These are phyloP conservation scores for Antechinus flavipes DNA, from an alignment of 2,113 vertebrate species.

Conservation along the genomic window DNA sequence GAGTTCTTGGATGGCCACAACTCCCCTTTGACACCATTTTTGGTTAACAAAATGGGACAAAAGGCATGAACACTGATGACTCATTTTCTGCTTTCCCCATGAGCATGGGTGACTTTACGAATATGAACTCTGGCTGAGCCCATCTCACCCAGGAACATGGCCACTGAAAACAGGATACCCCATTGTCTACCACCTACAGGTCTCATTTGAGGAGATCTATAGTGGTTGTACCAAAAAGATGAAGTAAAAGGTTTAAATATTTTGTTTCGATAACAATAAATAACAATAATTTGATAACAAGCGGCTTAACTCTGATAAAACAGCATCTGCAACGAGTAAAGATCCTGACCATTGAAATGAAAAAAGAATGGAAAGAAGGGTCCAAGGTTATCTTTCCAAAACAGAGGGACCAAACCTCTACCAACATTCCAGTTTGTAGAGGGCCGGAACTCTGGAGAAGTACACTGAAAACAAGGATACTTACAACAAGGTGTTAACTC, in stretches of 20 bases:
- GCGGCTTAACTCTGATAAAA: slow-evolving; percentile 89
- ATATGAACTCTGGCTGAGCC: slow-evolving; percentile 82
- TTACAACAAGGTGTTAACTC: too few species aligned
- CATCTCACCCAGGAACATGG: slow-evolving; percentile 75
- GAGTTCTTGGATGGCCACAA: slow-evolving; percentile 95
- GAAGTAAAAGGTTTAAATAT: slow-evolving; percentile 81
- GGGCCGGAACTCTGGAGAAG: too few species aligned
- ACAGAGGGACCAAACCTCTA: slow-evolving; percentile 93
- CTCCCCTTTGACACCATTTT: slow-evolving; percentile 96
- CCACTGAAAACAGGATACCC: slow-evolving; percentile 91
- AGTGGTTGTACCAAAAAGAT: slow-evolving; percentile 95
- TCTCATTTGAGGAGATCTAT: slow-evolving; percentile 93
- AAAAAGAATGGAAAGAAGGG: slow-evolving; percentile 95
- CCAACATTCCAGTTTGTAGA: slow-evolving; percentile 88
- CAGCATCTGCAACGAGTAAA: slow-evolving; percentile 91
- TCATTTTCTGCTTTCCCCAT: slow-evolving; percentile 90
- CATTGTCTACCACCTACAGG: slow-evolving; percentile 89
- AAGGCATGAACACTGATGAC: slow-evolving; percentile 91
- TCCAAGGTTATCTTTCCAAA: slow-evolving; percentile 98
- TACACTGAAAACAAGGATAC: too few species aligned
- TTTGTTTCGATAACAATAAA: too few species aligned
- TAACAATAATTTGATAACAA: slow-evolving; percentile 80
- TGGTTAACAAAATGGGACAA: slow-evolving; percentile 87
- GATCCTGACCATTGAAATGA: slow-evolving; percentile 95
- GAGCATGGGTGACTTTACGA: slow-evolving; percentile 83